A percentile compares a stretch with the other conserved stretches of the same genome.
Conservation (phyloP, 1,140 invertebrate genomes). For the Pseudomyrmex pallidus region DNA sequence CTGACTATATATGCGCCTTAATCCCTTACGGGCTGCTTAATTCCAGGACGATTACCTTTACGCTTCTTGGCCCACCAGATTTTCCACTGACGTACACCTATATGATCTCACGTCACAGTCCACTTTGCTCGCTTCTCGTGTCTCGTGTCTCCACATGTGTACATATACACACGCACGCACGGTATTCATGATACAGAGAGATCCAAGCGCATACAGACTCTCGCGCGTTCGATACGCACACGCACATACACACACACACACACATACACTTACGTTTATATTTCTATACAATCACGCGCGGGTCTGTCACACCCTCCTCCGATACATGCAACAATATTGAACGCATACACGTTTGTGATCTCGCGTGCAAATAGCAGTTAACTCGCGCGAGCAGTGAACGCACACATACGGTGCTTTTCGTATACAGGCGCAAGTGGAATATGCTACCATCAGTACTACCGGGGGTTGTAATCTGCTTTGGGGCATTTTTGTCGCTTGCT, state of each 20-base stretch:
- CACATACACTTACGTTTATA: background rate
- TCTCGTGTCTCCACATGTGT: too few relatives aligned
- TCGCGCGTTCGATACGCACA: slow-evolving; percentile 29
- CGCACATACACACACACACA: background rate
- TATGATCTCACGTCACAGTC: slow-evolving; percentile 20
- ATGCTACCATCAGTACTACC: slow-evolving; percentile 14
- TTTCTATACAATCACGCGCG: slow-evolving; percentile 32
- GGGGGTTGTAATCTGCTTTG: slow-evolving; percentile 56
- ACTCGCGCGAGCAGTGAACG: background rate
- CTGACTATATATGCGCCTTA: slow-evolving; percentile 45
- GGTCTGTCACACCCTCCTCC: background rate
- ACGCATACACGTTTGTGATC: background rate
- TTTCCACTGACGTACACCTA: slow-evolving; percentile 62
- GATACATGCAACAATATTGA: slow-evolving; percentile 1
- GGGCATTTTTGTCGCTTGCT: slow-evolving; percentile 55
- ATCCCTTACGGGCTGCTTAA: slow-evolving; percentile 62
- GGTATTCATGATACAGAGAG: background rate
- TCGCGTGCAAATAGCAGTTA: slow-evolving; percentile 21
- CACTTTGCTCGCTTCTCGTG: slow-evolving; percentile 19
- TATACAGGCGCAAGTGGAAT: background rate
- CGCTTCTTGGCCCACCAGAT: slow-evolving; percentile 49
- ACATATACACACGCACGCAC: too few relatives aligned
- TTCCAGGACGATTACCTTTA: slow-evolving; percentile 61
- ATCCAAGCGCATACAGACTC: slow-evolving; percentile 8
- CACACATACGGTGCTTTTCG: background rate